phyloP scores from a whole-genome alignment of 1,140 invertebrate species.

The Penaeus chinensis region DNA sequence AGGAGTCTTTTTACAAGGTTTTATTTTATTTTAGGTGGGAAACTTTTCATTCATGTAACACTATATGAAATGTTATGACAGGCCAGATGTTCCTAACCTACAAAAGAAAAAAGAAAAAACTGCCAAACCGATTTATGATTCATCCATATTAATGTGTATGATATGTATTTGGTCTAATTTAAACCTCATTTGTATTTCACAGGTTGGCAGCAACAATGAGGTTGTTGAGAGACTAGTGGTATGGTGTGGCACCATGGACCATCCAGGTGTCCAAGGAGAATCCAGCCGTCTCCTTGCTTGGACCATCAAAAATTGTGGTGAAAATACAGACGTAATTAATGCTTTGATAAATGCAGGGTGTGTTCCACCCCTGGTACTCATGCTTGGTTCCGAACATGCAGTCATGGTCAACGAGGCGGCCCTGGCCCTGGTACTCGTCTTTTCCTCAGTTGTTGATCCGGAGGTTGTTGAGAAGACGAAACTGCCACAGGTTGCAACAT shows the following conservation, averaged over 20 bases:
- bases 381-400: constrained; percentile 82
- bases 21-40: not conserved
- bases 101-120: not conserved
- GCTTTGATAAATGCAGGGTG: constrained; percentile 77
- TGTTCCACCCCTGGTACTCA: constrained; percentile 80
- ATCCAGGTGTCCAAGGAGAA: constrained; percentile 87
- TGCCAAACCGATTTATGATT: not conserved
- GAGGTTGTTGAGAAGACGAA: constrained; percentile 32
- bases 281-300: constrained; percentile 84
- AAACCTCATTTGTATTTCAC: not conserved
- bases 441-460: not conserved
- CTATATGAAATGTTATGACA: constrained; percentile 5
- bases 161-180: not conserved
- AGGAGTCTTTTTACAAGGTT: not conserved
- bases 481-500: constrained; percentile 29
- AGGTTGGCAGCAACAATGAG: constrained; percentile 65
- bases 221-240: constrained; percentile 77
- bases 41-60: not conserved
- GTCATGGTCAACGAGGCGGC: constrained; percentile 90
- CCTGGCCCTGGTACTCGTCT: constrained; percentile 27
- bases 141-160: not conserved
- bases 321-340: constrained; percentile 73
- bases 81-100: not conserved
- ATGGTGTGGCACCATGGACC: constrained; percentile 83
- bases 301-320: constrained; percentile 80